Evolutionary conservation across 2,888 invertebrate genomes (phyloP).

Genomic region (Torymus auratus): DNA sequence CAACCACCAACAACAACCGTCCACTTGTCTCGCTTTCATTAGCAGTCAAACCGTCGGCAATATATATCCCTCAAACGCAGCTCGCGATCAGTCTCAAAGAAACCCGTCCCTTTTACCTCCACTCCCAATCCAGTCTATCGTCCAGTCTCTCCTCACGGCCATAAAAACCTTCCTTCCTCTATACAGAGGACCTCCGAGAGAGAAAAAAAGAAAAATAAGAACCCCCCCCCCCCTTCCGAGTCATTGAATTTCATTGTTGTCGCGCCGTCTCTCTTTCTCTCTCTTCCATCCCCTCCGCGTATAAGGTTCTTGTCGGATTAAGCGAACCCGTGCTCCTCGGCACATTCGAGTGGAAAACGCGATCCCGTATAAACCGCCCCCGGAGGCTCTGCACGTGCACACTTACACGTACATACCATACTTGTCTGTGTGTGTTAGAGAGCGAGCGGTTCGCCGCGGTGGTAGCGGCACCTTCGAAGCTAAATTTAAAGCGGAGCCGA

Average conservation of each 20-base stretch:
- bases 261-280: conserved; percentile 4
- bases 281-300: neutral
- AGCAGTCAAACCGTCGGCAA: no score
- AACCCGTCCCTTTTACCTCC: no score
- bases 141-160: no score
- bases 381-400: neutral
- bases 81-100: no score
- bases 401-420: neutral
- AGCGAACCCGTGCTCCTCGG: conserved; percentile 50
- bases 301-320: conserved; percentile 52
- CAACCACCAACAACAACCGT: no score
- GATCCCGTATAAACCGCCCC: conserved; percentile 48
- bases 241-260: conserved; percentile 57
- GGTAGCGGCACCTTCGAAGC: conserved; percentile 7
- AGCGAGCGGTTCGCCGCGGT: neutral
- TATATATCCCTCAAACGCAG: no score
- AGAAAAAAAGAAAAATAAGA: neutral
- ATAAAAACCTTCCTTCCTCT: no score
- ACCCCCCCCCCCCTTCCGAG: conserved; percentile 36
- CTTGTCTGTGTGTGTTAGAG: neutral
- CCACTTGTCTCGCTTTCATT: no score
- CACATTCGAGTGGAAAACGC: conserved; percentile 52
- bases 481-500: conserved; percentile 28
- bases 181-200: neutral
- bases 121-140: no score